Conservation (phyloP, 2,113 vertebrate genomes). For the Nipponia nippon region DNA sequence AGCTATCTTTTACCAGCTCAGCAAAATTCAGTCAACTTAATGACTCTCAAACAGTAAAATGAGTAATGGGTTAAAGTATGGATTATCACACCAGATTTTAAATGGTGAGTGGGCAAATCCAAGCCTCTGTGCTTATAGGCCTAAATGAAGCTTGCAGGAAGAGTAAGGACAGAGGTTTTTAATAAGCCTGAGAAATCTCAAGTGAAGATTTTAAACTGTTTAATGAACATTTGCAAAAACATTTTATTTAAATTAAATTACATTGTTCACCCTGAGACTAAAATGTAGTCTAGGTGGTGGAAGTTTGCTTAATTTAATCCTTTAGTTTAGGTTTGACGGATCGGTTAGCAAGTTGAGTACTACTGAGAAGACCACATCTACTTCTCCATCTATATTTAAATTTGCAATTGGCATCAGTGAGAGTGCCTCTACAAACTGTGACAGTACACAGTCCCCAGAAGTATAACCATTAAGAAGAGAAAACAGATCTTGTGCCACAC, state of each 20-base stretch:
- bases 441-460: not conserved
- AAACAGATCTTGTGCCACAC: not conserved
- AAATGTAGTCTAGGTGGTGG: not conserved
- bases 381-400: not conserved
- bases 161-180: not conserved
- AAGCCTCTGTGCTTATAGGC: not conserved
- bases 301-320: not conserved
- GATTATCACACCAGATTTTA: not conserved
- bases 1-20: not conserved
- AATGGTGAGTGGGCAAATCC: not conserved
- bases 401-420: not conserved
- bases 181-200: not conserved
- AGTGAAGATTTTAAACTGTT: not conserved
- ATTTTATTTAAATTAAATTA: not conserved
- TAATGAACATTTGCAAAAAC: not conserved
- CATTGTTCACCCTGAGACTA: not conserved
- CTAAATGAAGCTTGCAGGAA: not conserved
- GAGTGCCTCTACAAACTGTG: not conserved
- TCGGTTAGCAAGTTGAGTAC: not conserved
- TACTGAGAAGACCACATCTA: not conserved
- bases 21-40: not conserved
- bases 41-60: not conserved
- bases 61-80: not conserved
- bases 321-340: not conserved
- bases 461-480: not conserved